Conservation (phyloP, 1,140 invertebrate genomes). For the Oryzaephilus surinamensis region DNA sequence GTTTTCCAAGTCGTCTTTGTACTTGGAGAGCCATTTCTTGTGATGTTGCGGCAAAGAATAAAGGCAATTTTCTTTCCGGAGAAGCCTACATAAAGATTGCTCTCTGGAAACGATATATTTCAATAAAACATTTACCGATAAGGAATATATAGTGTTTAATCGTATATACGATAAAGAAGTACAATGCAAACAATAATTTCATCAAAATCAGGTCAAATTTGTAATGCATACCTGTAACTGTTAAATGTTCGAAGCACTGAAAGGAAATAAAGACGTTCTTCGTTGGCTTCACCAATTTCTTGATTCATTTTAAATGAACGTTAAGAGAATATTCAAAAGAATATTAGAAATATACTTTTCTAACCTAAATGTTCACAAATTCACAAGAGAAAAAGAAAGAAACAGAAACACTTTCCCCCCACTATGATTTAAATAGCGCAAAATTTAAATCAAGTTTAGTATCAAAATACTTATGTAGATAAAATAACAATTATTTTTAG, state of each 20-base stretch:
- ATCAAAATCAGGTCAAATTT: no score
- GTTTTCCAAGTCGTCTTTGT: constrained; percentile 61
- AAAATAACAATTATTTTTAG: no score
- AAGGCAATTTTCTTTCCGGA: constrained; percentile 64
- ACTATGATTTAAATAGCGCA: no score
- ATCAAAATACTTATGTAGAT: no score
- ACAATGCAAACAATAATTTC: constrained; percentile 11
- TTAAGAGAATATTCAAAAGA: no score
- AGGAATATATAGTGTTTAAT: constrained; percentile 23
- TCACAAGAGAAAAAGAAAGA: no score
- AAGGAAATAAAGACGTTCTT: constrained; percentile 65
- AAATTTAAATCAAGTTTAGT: no score
- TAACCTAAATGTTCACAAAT: no score
- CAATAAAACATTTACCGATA: constrained; percentile 9
- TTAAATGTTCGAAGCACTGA: constrained; percentile 68
- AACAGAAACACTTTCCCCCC: no score
- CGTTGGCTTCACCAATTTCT: constrained; percentile 19
- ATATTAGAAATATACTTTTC: no score
- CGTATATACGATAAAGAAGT: constrained; percentile 9
- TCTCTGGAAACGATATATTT: constrained; percentile 39
- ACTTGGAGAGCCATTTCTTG: constrained; percentile 62
- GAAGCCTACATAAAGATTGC: constrained; percentile 51
- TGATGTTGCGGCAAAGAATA: constrained; percentile 62
- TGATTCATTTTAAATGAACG: no score
- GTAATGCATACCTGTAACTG: constrained; percentile 57